These are phyloP conservation scores for Ptilonorhynchus violaceus DNA, from an alignment of 2,113 vertebrate species.

Conservation along the genomic window DNA sequence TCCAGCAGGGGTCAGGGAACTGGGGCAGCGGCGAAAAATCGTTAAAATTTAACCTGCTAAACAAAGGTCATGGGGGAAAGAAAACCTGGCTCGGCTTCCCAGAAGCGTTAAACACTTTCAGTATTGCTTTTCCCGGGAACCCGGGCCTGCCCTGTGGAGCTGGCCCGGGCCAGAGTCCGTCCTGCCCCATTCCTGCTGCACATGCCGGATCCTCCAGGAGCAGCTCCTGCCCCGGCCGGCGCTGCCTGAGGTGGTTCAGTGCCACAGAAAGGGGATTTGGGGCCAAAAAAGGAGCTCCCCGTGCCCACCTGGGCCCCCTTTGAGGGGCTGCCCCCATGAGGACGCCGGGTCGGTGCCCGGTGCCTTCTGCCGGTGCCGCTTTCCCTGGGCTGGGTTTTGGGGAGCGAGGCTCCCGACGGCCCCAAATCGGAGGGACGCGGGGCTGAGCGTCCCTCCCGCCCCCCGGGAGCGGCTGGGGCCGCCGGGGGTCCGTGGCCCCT, in stretches of 20 bases:
- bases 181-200: not conserved
- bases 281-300: accelerated
- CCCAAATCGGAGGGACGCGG: accelerated
- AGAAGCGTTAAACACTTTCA: not conserved
- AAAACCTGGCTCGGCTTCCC: not conserved
- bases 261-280: not conserved
- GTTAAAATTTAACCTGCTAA: conserved; percentile 41
- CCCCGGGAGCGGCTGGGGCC: not conserved
- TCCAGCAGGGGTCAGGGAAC: not conserved
- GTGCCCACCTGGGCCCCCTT: not conserved
- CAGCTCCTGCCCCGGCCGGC: not conserved
- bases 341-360: accelerated
- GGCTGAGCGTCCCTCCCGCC: accelerated
- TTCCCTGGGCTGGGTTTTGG: accelerated
- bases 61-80: not conserved
- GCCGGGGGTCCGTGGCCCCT: not conserved
- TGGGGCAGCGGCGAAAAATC: not conserved
- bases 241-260: not conserved
- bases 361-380: not conserved
- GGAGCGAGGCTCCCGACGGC: accelerated
- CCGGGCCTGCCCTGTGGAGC: not conserved
- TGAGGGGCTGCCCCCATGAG: accelerated
- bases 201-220: not conserved
- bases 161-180: not conserved
- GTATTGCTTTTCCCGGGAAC: not conserved